Base-by-base conservation (phyloP, 2,888 invertebrate species). In the Drosophila merina region DNA sequence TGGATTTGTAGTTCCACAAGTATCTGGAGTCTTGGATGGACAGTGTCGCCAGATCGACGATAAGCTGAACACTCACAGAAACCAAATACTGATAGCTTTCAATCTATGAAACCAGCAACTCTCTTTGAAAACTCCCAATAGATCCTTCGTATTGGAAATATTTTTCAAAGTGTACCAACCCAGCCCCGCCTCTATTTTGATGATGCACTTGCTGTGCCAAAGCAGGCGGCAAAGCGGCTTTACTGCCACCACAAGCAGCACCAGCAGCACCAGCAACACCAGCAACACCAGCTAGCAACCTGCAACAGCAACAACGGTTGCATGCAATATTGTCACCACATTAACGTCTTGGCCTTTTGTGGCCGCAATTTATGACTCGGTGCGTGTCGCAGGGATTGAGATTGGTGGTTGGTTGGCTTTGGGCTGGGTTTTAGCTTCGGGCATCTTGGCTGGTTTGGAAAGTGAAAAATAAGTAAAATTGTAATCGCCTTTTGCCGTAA, bases 291-390 rank as follows among this genome's bases (percentile, higher is more conserved):
- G 14, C 14, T 51, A 59, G 48, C 38, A 54, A 52, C 25, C 30
- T 38, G 38, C 51, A 42, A 9, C 47, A 54, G 42, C 60, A 54
- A 40, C 60, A 38, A 69, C 83, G 80, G 74, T 75, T 85, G 86
- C 86, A 84, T 88, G 83, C 86, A 82, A 88, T 86, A 84, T 88
- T 84, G 84, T 84, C 84, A 88, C 75, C 88, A 88, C 84, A 88
- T 83, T 83, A 83, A 87, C 82, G 82, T 83, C 82, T 85, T 85
- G 73, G 79, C 86, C 84, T 85, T 85, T 85, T 85, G 88, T 85
- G 86, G 76, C 72, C 71, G 80, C 79, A 76, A 85, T 85, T 85
- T 88, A 85, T 85, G 88, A 83, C 74, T 80, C 54, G 59, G 67
- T 86, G 83, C 83, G 79, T 79, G 82, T 71, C 60, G 49, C 71